These are phyloP conservation scores for Laspeyria flexula DNA, from an alignment of 2,888 invertebrate genomes.

Conservation along the genomic window DNA sequence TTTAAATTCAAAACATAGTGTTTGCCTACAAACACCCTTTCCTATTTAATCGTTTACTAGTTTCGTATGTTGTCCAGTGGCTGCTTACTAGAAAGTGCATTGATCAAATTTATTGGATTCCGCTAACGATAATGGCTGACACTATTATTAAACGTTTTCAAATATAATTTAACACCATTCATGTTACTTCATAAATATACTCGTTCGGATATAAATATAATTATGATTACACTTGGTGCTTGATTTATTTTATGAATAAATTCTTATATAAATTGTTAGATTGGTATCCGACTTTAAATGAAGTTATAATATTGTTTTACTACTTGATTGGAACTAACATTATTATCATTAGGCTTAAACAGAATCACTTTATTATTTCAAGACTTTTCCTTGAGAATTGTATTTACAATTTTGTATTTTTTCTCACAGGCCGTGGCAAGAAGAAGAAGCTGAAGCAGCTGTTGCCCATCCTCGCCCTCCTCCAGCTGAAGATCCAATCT, in stretches of 20 bases:
- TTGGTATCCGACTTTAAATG: neutral
- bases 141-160: conserved; percentile 13
- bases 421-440: conserved; percentile 89
- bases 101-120: conserved; percentile 31
- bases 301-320: too few species aligned
- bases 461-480: conserved; percentile 90
- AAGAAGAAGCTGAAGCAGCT: conserved; percentile 93
- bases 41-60: conserved; percentile 20
- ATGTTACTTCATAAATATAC: neutral
- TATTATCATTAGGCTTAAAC: too few species aligned
- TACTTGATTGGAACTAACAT: neutral
- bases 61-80: conserved; percentile 13
- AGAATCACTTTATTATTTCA: too few species aligned
- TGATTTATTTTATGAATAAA: neutral
- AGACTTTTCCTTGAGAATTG: neutral
- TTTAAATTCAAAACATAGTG: conserved; percentile 37
- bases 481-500: conserved; percentile 92
- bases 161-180: conserved; percentile 18
- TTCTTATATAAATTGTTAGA: neutral
- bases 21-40: conserved; percentile 45
- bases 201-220: neutral
- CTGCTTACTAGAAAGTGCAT: conserved; percentile 33
- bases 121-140: conserved; percentile 9
- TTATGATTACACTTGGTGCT: neutral
- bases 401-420: conserved; percentile 6